A percentile compares a stretch with the other conserved stretches of the same genome.
Conservation (phyloP, 2,888 invertebrate genomes). For the Drosophila acutilabella region DNA sequence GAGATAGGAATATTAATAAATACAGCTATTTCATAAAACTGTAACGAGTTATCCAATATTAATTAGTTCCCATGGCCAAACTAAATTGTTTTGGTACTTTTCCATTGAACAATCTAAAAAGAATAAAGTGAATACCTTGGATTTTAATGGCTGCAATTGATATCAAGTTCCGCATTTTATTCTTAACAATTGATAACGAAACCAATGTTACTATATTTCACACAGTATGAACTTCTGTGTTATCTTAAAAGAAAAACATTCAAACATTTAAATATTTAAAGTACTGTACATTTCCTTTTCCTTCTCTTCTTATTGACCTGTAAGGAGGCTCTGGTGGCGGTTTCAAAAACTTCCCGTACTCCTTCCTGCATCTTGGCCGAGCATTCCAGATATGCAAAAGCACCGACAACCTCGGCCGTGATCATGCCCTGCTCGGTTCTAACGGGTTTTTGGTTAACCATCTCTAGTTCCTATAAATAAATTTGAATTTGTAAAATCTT, state of each 20-base stretch:
- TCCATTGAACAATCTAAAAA: conserved; percentile 29
- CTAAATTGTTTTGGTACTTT: conserved; percentile 20
- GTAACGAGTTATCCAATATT: conserved; percentile 11
- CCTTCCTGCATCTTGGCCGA: conserved; percentile 99
- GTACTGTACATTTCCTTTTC: conserved; percentile 70
- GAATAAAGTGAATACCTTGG: conserved; percentile 12
- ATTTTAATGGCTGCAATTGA: conserved; percentile 11
- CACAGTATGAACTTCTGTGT: too few relatives aligned
- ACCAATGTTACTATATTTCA: background rate
- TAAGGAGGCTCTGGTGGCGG: conserved; percentile 98
- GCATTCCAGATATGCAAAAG: conserved; percentile 98
- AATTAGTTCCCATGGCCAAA: conserved; percentile 5
- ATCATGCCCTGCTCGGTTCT: conserved; percentile 97
- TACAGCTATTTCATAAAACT: conserved; percentile 2
- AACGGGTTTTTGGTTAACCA: conserved; percentile 99
- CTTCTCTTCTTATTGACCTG: conserved; percentile 93
- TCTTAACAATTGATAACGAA: conserved; percentile 1
- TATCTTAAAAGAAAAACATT: too few relatives aligned
- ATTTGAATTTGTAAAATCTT: background rate
- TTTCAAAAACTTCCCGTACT: conserved; percentile 99
- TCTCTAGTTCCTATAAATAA: conserved; percentile 90
- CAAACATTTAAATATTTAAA: conserved; percentile 2
- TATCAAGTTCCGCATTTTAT: conserved; percentile 11
- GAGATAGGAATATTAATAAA: conserved; percentile 50
- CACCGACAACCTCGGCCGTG: conserved; percentile 99